phyloP scores from a whole-genome alignment of 1,140 invertebrate genomes.

The Cyrtorhinus lividipennis region DNA sequence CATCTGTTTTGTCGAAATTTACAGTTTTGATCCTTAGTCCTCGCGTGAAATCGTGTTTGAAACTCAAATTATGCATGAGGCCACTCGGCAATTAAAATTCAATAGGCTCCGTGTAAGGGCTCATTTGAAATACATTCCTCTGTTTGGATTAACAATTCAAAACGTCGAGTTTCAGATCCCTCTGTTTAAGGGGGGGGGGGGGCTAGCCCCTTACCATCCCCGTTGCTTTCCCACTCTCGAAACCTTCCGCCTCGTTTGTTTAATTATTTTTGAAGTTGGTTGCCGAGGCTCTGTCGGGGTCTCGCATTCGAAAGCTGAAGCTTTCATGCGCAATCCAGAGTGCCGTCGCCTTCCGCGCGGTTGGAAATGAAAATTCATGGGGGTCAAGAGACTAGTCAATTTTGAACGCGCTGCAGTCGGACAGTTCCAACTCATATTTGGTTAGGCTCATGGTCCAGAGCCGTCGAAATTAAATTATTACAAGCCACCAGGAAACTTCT shows the following conservation, averaged over 20 bases:
- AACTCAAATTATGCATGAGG: neutral
- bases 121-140: conserved; percentile 5
- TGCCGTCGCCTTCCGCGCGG: too few species aligned
- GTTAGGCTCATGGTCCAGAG: too few species aligned
- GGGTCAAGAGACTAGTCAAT: too few species aligned
- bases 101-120: conserved; percentile 8
- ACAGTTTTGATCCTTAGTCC: neutral
- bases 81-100: conserved; percentile 1
- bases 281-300: too few species aligned
- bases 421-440: too few species aligned
- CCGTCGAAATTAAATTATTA: too few species aligned
- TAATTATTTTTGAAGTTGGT: neutral
- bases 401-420: too few species aligned
- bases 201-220: neutral
- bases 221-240: neutral
- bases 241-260: conserved; percentile 5
- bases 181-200: neutral
- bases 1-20: neutral
- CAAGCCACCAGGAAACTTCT: too few species aligned
- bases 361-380: too few species aligned
- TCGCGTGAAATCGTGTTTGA: neutral
- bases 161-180: conserved; percentile 1
- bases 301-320: too few species aligned
- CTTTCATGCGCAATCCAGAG: too few species aligned
- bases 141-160: conserved; percentile 6